These are phyloP conservation scores for Piprites chloris DNA, from an alignment of 2,113 vertebrate species.

Conservation along the genomic window DNA sequence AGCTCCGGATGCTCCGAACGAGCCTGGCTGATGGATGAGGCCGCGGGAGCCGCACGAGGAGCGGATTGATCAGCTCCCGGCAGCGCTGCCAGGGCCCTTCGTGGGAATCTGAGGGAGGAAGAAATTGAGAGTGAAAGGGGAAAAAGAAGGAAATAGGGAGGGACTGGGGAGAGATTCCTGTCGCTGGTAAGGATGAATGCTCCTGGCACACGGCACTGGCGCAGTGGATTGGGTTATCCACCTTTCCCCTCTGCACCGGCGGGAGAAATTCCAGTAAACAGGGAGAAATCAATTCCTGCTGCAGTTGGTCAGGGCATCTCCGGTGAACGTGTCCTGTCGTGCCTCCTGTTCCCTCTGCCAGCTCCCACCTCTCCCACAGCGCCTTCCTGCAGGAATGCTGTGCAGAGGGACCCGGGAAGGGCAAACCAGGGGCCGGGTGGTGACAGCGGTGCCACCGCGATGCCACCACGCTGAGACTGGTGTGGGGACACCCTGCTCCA, in stretches of 20 bases:
- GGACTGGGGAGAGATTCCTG: not conserved
- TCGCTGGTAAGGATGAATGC: conserved; percentile 1
- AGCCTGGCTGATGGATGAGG: not conserved
- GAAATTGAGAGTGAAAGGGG: not conserved
- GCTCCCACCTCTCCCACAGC: not conserved
- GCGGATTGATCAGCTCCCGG: not conserved
- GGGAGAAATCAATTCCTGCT: conserved; percentile 41
- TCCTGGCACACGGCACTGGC: not conserved
- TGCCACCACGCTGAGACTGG: fast-evolving
- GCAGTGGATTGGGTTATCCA: not conserved
- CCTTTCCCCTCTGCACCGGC: not conserved
- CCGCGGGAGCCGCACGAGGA: not conserved
- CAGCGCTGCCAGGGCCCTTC: not conserved
- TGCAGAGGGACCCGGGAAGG: not conserved
- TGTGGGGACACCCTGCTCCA: fast-evolving
- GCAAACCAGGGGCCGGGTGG: not conserved
- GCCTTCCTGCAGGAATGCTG: not conserved
- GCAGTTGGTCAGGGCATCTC: not conserved
- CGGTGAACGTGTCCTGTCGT: not conserved
- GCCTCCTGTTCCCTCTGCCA: not conserved
- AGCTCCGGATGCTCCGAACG: not conserved
- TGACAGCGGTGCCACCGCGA: fast-evolving
- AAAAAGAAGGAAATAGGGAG: not conserved
- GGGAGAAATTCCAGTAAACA: not conserved
- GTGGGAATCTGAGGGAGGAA: not conserved